Evolutionary conservation across 2,113 vertebrate species (phyloP).

Genomic region (Strigops habroptila): DNA sequence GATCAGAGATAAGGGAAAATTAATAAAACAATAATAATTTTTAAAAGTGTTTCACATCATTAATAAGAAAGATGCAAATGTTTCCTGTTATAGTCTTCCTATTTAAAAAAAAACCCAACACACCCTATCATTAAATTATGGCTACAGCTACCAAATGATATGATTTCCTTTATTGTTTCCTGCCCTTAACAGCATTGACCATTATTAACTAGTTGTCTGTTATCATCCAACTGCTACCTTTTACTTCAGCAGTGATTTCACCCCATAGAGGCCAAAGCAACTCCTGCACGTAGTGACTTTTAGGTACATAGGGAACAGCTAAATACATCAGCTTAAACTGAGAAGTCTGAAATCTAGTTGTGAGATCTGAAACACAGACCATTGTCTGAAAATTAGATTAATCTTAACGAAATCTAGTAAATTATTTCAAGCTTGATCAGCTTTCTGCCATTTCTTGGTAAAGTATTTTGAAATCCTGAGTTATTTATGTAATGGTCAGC

Average conservation of each 20-base stretch:
- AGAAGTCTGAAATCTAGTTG: neutral
- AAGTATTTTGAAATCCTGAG: neutral
- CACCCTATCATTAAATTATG: neutral
- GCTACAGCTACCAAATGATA: neutral
- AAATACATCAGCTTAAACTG: neutral
- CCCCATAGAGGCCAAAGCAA: neutral
- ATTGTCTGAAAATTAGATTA: neutral
- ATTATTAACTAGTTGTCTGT: neutral
- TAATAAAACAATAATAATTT: neutral
- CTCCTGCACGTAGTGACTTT: neutral
- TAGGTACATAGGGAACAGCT: neutral
- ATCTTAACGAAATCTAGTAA: neutral
- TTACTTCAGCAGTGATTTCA: neutral
- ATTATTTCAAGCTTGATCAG: neutral
- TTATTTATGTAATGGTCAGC: neutral
- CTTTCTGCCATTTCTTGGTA: neutral
- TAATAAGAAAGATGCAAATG: neutral
- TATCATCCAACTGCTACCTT: neutral
- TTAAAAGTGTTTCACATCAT: neutral
- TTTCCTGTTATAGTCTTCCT: neutral
- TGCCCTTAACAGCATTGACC: neutral
- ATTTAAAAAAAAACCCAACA: neutral
- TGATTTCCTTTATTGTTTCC: constrained; percentile 12
- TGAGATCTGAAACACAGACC: neutral
- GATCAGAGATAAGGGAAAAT: neutral